phyloP scores from a whole-genome alignment of 2,888 invertebrate species.

The Tiphia femorata region DNA sequence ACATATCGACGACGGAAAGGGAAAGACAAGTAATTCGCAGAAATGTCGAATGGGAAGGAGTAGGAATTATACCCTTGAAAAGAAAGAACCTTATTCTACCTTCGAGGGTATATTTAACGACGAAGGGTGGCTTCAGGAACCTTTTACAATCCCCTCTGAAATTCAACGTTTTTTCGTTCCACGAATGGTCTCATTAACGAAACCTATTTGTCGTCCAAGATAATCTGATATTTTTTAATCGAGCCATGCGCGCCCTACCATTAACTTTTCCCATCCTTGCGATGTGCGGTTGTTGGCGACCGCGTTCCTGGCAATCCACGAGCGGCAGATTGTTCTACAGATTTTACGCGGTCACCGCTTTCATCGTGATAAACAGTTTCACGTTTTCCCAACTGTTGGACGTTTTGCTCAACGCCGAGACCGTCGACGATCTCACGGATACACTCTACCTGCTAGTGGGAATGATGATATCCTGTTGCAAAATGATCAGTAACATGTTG shows the following conservation, averaged over 20 bases:
- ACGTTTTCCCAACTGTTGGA: slow-evolving; percentile 28
- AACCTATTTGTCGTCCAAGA: too few species aligned
- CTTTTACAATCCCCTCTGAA: too few species aligned
- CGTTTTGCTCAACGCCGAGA: slow-evolving; percentile 17
- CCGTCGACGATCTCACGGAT: slow-evolving; percentile 31
- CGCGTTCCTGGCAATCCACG: slow-evolving; percentile 18
- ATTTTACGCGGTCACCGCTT: slow-evolving; percentile 18
- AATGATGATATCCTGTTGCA: slow-evolving; percentile 26
- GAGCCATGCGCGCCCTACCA: slow-evolving; percentile 17
- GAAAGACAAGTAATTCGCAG: too few species aligned
- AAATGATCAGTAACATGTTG: slow-evolving; percentile 27
- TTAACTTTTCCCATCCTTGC: slow-evolving; percentile 26
- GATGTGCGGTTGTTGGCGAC: slow-evolving; percentile 28
- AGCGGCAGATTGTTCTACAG: slow-evolving; percentile 27
- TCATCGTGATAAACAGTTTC: slow-evolving; percentile 17
- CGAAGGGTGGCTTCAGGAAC: too few species aligned
- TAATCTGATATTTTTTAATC: too few species aligned
- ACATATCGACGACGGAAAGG: too few species aligned
- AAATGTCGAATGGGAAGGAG: too few species aligned
- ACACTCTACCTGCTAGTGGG: slow-evolving; percentile 36
- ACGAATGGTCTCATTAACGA: too few species aligned
- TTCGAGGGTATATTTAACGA: too few species aligned
- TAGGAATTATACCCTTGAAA: too few species aligned
- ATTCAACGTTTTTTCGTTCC: too few species aligned
- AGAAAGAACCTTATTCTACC: too few species aligned